Evolutionary conservation across 2,888 invertebrate species (phyloP), one percentile per base, ranked within the genome.

Genomic region (Amorpha juglandis): DNA sequence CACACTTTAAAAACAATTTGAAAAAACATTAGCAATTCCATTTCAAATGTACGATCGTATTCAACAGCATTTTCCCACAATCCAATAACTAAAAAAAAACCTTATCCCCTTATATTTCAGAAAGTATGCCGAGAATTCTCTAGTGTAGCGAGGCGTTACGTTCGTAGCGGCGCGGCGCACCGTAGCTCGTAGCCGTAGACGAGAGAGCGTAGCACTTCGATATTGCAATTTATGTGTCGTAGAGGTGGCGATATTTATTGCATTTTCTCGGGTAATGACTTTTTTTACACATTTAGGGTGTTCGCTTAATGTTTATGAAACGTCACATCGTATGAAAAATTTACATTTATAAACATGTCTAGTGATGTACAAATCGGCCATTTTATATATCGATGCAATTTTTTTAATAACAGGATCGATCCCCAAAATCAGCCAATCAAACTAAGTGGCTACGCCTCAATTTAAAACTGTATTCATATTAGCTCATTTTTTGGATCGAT

Each of bases 111-210:
- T 58, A 58, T 58, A 42, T 58, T 42, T 58, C 42, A 21, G 58
- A 58, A 58, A 42, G 58, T 58, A 58, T 58, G 58, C 19, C 58
- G 58, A 19, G 42, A 58, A 58, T 58, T 58, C 58, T 58, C 58
- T 58, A 42, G 58, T 42, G 58, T 58, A 58, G 58, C 21, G 58
- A 19, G 58, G 58, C 58, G 58, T 58, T 58, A 58, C 38, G 58
- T 58, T 58, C 58, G 58, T 58, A 58, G 58, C 58, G 42, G 38
- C 38, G 42, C 55, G 33, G 8, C 11, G 52, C 52, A 11, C 2
- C 52, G 58, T 58, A 58, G 58, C 58, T 58, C 58, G 38, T 58
- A 58, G 58, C 58, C 58, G 42, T 58, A 58, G 58, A 58, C 58
- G 58, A 42, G 58, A 42, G 42, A 19, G 16, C 58, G 58, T 58